phyloP scores from a whole-genome alignment of 2,113 vertebrate species.

The Silurus glanis region DNA sequence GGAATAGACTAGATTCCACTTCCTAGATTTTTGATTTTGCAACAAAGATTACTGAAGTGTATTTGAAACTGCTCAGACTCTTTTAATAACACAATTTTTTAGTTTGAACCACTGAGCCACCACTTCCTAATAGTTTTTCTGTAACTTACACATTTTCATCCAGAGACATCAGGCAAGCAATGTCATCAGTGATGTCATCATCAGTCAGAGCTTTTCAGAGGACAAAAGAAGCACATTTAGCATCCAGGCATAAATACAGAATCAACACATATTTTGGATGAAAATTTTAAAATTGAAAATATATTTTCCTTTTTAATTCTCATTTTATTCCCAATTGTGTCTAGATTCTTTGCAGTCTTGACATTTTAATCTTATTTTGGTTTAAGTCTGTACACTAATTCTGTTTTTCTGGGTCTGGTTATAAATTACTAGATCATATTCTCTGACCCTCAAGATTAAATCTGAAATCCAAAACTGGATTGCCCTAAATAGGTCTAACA shows the following conservation, averaged over 20 bases:
- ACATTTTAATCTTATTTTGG: background rate
- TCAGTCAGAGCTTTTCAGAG: conserved; percentile 37
- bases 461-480: background rate
- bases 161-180: conserved; percentile 28
- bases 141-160: background rate
- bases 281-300: too few relatives aligned
- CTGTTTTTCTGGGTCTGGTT: background rate
- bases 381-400: too few relatives aligned
- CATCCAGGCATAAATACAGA: background rate
- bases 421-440: background rate
- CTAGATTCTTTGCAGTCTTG: background rate
- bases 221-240: background rate
- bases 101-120: too few relatives aligned
- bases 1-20: background rate
- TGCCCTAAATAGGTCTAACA: background rate
- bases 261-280: background rate
- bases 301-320: background rate
- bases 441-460: background rate
- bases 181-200: conserved; percentile 36
- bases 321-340: background rate
- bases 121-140: background rate
- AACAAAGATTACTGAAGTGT: background rate
- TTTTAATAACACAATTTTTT: too few relatives aligned
- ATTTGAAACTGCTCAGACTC: background rate
- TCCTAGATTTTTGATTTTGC: background rate